Percentiles rank a stretch among this genome's conserved stretches.
phyloP scores from a whole-genome alignment of 2,888 invertebrate genomes.

The Globia sparganii region DNA sequence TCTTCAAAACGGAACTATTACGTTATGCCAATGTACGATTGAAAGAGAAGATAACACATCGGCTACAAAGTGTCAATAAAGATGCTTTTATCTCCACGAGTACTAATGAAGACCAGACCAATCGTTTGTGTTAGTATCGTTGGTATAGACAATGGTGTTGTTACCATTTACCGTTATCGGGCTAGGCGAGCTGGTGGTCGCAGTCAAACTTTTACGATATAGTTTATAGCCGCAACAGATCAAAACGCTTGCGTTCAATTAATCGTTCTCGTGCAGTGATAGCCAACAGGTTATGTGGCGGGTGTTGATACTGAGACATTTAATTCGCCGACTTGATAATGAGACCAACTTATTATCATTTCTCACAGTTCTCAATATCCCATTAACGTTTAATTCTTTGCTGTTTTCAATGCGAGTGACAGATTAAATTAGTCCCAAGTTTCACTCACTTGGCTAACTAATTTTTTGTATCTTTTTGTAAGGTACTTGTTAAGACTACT shows the following conservation, averaged over 20 bases:
- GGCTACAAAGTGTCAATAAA: not conserved
- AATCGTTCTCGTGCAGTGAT: constrained; percentile 10
- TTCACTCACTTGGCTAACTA: not conserved
- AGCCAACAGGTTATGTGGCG: constrained; percentile 1
- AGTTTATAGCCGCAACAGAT: constrained; percentile 31
- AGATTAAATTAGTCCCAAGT: not conserved
- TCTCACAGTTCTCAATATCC: not conserved
- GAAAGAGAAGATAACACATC: not conserved
- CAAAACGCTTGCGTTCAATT: constrained; percentile 27
- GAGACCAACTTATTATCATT: not conserved
- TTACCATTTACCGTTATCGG: constrained; percentile 12
- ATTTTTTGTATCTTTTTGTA: not conserved
- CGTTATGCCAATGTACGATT: not conserved
- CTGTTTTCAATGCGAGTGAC: not conserved
- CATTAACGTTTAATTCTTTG: not conserved
- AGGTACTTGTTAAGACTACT: not conserved
- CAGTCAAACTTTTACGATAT: constrained; percentile 39
- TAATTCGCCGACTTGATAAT: constrained; percentile 9
- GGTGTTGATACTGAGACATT: not conserved
- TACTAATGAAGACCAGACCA: not conserved
- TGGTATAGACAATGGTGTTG: constrained; percentile 20
- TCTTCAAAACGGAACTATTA: not conserved
- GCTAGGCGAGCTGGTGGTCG: constrained; percentile 27
- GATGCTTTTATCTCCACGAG: not conserved
- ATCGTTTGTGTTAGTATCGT: not conserved